Evolutionary conservation across 2,888 invertebrate genomes (phyloP).

Genomic region (Ernsta delagoae): DNA sequence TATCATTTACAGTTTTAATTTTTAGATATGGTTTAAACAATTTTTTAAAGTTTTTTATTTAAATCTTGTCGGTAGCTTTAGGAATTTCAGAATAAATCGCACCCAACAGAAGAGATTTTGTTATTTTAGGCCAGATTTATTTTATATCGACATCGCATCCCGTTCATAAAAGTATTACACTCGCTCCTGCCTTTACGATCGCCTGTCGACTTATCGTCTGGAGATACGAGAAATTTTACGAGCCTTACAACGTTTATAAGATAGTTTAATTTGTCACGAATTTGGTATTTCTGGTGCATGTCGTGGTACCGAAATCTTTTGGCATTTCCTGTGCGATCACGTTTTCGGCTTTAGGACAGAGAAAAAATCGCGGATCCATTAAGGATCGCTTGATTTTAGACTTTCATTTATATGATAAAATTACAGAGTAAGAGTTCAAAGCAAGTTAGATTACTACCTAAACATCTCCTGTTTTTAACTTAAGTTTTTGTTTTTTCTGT

Average conservation of each 20-base stretch:
- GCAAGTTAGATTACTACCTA: too few relatives aligned
- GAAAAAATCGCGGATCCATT: not conserved
- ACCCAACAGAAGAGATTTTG: constrained; percentile 23
- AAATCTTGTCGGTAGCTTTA: too few relatives aligned
- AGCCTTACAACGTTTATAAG: constrained; percentile 20
- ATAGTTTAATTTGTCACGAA: constrained; percentile 31
- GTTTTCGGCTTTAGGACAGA: not conserved
- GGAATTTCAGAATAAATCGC: constrained; percentile 9
- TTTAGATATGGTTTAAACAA: too few relatives aligned
- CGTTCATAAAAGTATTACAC: constrained; percentile 13
- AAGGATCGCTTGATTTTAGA: not conserved
- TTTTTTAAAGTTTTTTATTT: too few relatives aligned
- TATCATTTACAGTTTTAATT: too few relatives aligned
- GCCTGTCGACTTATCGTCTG: constrained; percentile 37
- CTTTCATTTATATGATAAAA: not conserved
- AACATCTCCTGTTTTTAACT: too few relatives aligned
- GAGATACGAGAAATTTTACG: constrained; percentile 32
- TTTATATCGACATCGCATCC: constrained; percentile 9
- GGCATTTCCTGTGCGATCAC: constrained; percentile 23
- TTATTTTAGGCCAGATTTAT: constrained; percentile 37
- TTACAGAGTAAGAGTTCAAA: too few relatives aligned
- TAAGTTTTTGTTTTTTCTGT: too few relatives aligned
- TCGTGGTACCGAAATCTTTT: constrained; percentile 19
- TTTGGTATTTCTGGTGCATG: constrained; percentile 27
- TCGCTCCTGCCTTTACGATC: constrained; percentile 16